phyloP scores from a whole-genome alignment of 1,140 invertebrate genomes.

The Samia ricini region DNA sequence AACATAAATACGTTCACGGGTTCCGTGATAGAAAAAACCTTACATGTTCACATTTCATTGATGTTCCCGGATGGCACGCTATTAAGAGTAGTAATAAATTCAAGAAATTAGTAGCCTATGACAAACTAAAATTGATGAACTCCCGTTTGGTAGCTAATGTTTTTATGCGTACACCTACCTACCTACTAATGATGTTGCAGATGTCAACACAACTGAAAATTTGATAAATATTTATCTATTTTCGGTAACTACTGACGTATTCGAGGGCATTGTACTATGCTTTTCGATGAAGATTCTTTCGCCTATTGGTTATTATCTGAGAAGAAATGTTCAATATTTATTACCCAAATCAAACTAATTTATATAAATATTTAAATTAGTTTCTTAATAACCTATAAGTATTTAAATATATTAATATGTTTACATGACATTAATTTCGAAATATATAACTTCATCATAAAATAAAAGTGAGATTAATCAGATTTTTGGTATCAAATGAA shows the following conservation, averaged over 20 bases:
- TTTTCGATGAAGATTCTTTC: neutral
- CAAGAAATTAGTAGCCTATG: constrained; percentile 68
- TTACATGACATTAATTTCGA: too few species aligned
- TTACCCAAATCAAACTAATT: too few species aligned
- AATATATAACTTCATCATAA: too few species aligned
- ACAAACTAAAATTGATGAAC: constrained; percentile 71
- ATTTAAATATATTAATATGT: too few species aligned
- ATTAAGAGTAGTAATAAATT: constrained; percentile 66
- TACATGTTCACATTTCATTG: constrained; percentile 32
- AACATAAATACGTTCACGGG: constrained; percentile 61
- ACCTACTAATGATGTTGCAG: constrained; percentile 55
- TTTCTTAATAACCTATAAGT: too few species aligned
- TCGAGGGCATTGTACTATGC: constrained; percentile 30
- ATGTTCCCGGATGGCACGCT: constrained; percentile 59
- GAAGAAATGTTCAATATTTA: too few species aligned
- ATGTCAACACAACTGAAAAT: constrained; percentile 52
- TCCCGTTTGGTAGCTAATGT: constrained; percentile 34
- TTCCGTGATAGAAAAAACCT: constrained; percentile 38
- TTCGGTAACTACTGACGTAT: constrained; percentile 25
- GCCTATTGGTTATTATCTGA: neutral
- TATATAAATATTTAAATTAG: too few species aligned
- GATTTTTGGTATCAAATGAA: too few species aligned
- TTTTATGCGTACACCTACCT: constrained; percentile 48
- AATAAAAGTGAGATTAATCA: too few species aligned
- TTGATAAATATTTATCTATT: constrained; percentile 36